A percentile compares a stretch with the other conserved stretches of the same genome.
Conservation (phyloP, 2,888 invertebrate genomes). For the Eudasyphora cyanicolor region DNA sequence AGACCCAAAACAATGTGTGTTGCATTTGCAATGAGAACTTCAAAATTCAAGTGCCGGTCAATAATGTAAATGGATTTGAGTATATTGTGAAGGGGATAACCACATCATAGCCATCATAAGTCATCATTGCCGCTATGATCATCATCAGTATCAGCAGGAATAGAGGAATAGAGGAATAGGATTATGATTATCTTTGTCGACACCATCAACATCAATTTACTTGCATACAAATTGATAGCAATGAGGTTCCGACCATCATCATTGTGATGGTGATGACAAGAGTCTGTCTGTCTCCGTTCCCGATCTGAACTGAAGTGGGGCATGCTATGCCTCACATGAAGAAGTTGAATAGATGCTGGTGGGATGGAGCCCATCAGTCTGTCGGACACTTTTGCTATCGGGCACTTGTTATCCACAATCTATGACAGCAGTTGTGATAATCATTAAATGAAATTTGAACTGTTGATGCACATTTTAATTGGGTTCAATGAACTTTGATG, state of each 20-base stretch:
- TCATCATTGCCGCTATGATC: background rate
- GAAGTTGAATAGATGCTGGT: background rate
- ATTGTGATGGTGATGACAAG: background rate
- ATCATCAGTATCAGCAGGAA: background rate
- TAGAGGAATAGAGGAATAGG: no score
- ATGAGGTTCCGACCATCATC: background rate
- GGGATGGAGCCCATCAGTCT: background rate
- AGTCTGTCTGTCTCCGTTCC: background rate
- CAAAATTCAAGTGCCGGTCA: background rate
- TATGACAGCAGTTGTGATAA: slow-evolving; percentile 1
- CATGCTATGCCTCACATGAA: no score
- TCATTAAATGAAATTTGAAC: slow-evolving; percentile 13
- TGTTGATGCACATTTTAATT: background rate
- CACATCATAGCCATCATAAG: background rate
- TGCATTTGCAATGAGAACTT: background rate
- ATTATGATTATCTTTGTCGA: background rate
- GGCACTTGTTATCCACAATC: background rate
- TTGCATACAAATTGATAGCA: slow-evolving; percentile 20
- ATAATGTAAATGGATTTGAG: background rate
- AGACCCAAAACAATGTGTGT: background rate
- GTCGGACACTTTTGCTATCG: no score
- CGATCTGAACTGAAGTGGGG: no score
- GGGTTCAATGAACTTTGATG: background rate
- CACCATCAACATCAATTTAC: slow-evolving; percentile 10
- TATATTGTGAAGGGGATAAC: background rate